Evolutionary conservation across 2,113 vertebrate genomes (phyloP).

Genomic region (Bubo bubo): DNA sequence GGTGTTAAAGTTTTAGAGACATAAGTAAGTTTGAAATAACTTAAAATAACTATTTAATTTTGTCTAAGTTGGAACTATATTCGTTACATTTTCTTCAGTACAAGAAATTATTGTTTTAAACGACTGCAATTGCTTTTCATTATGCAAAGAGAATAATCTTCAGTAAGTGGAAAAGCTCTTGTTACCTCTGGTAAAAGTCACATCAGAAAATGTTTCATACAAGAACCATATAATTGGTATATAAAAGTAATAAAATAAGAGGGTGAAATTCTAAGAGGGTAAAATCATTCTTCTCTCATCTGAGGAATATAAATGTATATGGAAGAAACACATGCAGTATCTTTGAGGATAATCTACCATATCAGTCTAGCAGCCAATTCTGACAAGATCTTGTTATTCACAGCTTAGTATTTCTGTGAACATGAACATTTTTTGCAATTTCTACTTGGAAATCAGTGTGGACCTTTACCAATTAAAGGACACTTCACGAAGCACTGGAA

Average conservation of each 20-base stretch:
- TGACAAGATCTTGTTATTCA: not conserved
- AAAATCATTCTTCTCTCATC: not conserved
- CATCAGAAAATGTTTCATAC: not conserved
- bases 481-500: not conserved
- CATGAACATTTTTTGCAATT: not conserved
- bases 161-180: not conserved
- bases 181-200: not conserved
- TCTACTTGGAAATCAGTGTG: not conserved
- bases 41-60: constrained; percentile 12
- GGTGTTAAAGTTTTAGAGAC: not conserved
- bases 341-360: not conserved
- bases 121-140: constrained; percentile 1
- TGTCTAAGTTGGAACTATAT: not conserved
- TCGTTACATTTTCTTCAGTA: not conserved
- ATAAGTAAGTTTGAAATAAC: not conserved
- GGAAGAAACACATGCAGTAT: not conserved
- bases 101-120: constrained; percentile 26
- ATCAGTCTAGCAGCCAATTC: not conserved
- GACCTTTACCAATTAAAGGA: not conserved
- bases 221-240: not conserved
- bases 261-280: not conserved
- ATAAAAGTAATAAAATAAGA: not conserved
- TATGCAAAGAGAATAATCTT: not conserved
- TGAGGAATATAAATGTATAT: not conserved
- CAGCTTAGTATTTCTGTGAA: not conserved